These are phyloP conservation scores for Rachycentron canadum DNA, from an alignment of 2,797 vertebrate species.

Conservation along the genomic window DNA sequence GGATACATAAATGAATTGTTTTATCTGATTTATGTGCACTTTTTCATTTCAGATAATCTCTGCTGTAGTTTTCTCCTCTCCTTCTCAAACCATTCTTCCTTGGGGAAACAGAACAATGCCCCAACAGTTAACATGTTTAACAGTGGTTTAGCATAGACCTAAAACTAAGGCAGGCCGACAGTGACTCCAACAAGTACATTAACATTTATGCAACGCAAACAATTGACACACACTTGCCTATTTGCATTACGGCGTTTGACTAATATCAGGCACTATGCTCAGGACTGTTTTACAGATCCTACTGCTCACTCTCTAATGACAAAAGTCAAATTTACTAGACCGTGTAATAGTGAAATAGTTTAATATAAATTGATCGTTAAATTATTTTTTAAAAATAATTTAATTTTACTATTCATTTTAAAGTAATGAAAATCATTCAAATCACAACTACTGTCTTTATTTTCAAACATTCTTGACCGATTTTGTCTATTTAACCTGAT, in stretches of 20 bases:
- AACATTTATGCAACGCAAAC: neutral
- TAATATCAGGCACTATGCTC: conserved; percentile 13
- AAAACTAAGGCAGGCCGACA: neutral
- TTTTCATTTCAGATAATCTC: no score
- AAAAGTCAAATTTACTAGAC: neutral
- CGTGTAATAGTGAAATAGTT: no score
- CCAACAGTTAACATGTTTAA: neutral
- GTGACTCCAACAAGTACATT: neutral
- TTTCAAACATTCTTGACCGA: neutral
- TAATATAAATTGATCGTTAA: neutral
- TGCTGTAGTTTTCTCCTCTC: no score
- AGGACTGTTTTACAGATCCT: neutral
- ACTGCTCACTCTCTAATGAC: neutral
- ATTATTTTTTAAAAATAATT: no score
- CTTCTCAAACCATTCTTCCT: no score
- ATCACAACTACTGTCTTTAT: neutral
- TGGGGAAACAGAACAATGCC: neutral
- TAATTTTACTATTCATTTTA: no score
- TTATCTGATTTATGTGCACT: no score
- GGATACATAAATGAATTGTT: no score
- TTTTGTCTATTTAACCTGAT: neutral
- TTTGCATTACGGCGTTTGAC: conserved; percentile 28
- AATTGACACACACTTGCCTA: conserved; percentile 1
- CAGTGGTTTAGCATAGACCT: neutral
- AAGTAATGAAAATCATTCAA: no score